Percentiles rank a stretch among this genome's conserved stretches.
Evolutionary conservation across 2,113 vertebrate genomes (phyloP).

Genomic region (Apaloderma vittatum): DNA sequence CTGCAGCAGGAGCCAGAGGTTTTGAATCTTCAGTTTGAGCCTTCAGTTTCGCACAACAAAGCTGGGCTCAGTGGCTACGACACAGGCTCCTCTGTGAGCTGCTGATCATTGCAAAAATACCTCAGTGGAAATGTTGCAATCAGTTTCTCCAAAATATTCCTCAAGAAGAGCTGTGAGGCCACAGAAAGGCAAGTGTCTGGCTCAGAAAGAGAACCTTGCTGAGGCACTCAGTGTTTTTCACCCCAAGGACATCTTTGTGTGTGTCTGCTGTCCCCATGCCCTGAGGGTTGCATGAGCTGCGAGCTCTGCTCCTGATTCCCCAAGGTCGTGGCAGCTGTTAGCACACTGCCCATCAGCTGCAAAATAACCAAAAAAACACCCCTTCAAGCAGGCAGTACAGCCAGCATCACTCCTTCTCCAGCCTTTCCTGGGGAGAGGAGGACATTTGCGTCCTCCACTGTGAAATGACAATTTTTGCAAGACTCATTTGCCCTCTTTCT

Average conservation of each 20-base stretch:
- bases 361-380: not conserved
- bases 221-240: fast-evolving
- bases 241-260: not conserved
- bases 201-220: not conserved
- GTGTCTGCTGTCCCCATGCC: not conserved
- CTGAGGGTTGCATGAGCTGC: not conserved
- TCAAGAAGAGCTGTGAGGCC: not conserved
- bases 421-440: not conserved
- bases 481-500: not conserved
- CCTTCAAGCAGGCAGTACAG: not conserved
- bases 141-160: not conserved
- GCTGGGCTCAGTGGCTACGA: not conserved
- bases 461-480: not conserved
- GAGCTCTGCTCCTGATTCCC: not conserved
- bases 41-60: not conserved
- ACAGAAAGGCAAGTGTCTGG: not conserved
- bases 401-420: not conserved
- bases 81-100: not conserved
- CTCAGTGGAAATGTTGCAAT: not conserved
- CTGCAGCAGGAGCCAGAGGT: not conserved
- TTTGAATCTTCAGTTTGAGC: not conserved
- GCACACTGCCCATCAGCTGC: not conserved
- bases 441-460: not conserved
- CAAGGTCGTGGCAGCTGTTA: not conserved
- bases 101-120: not conserved